These are phyloP conservation scores for Manduca sexta DNA, from an alignment of 1,140 invertebrate species.

Conservation along the genomic window DNA sequence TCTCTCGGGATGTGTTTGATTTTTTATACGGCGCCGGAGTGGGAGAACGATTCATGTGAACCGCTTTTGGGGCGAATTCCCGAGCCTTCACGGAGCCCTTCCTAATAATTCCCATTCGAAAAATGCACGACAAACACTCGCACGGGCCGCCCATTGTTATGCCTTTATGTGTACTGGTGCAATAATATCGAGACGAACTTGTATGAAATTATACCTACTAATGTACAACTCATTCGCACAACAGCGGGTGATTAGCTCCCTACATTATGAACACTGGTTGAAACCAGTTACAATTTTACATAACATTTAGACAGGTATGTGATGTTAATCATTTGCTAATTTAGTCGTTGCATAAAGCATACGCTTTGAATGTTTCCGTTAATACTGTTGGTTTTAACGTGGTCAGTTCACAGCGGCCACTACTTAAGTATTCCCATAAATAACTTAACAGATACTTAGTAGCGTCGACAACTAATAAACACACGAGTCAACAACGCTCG, in stretches of 20 bases:
- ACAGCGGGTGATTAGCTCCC: conserved; percentile 13
- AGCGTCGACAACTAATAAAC: conserved; percentile 63
- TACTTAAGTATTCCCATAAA: conserved; percentile 48
- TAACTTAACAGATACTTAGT: conserved; percentile 62
- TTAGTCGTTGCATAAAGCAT: background rate
- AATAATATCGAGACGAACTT: conserved; percentile 42
- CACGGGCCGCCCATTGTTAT: conserved; percentile 63
- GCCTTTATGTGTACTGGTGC: conserved; percentile 53
- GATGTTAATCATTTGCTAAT: background rate
- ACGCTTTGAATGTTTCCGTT: background rate
- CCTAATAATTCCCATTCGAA: conserved; percentile 70
- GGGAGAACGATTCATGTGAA: conserved; percentile 71
- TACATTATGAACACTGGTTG: conserved; percentile 6
- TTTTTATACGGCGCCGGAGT: conserved; percentile 68
- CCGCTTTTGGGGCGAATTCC: conserved; percentile 72
- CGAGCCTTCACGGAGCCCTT: conserved; percentile 69
- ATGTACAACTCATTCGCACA: conserved; percentile 16
- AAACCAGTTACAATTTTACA: background rate
- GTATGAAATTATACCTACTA: conserved; percentile 37
- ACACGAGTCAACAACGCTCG: conserved; percentile 61
- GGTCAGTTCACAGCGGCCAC: conserved; percentile 16
- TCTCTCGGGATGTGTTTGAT: conserved; percentile 71
- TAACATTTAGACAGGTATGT: background rate
- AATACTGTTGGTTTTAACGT: conserved; percentile 1
- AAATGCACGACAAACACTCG: conserved; percentile 70